Conservation (phyloP, 2,797 vertebrate species). For the Harpagifer antarcticus region DNA sequence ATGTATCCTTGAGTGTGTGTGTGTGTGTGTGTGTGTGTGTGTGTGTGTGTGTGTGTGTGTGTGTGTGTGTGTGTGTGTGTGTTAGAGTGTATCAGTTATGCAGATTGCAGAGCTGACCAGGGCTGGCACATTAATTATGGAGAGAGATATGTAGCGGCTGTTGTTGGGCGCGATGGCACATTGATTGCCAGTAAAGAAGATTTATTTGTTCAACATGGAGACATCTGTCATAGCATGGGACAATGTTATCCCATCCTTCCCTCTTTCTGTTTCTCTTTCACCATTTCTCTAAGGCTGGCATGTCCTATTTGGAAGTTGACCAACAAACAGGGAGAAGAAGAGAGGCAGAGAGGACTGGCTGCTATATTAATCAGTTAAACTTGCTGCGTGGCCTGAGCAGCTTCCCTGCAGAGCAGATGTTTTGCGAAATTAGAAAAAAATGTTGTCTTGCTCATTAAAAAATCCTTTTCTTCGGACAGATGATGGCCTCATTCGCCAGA, state of each 20-base stretch:
- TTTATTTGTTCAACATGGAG: slow-evolving; percentile 74
- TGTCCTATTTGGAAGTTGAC: slow-evolving; percentile 60
- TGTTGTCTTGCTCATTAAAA: slow-evolving; percentile 70
- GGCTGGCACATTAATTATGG: slow-evolving; percentile 72
- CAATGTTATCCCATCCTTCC: slow-evolving; percentile 53
- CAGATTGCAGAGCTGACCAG: slow-evolving; percentile 53
- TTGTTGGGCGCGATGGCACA: slow-evolving; percentile 67
- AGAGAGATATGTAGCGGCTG: slow-evolving; percentile 67
- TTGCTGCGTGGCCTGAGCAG: slow-evolving; percentile 51
- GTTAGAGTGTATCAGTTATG: slow-evolving; percentile 39
- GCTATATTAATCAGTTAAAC: slow-evolving; percentile 66
- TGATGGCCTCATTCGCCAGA: slow-evolving; percentile 58
- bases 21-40: slow-evolving; percentile 19
- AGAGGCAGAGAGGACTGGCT: slow-evolving; percentile 25
- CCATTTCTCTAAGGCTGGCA: slow-evolving; percentile 48
- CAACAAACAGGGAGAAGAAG: slow-evolving; percentile 51
- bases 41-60: slow-evolving; percentile 24
- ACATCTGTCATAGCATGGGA: slow-evolving; percentile 77
- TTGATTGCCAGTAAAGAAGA: slow-evolving; percentile 82
- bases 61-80: slow-evolving; percentile 19
- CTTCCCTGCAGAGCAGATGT: slow-evolving; percentile 72
- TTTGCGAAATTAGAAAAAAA: slow-evolving; percentile 69
- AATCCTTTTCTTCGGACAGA: slow-evolving; percentile 54
- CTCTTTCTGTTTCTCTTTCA: slow-evolving; percentile 53
- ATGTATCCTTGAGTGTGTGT: background rate